Conservation (phyloP, 1,140 invertebrate species). For the Bombus confusus region DNA sequence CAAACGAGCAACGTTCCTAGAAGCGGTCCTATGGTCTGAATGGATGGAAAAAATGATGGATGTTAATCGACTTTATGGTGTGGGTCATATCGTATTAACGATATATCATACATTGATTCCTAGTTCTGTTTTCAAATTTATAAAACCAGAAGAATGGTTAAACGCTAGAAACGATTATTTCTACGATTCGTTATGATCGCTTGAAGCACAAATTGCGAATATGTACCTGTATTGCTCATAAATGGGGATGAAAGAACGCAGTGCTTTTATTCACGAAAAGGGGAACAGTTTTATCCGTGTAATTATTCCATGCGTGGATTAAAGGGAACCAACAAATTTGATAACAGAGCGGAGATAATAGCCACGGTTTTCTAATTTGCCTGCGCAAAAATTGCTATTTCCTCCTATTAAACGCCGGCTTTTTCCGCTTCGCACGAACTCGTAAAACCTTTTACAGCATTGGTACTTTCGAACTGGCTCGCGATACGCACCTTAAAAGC, state of each 20-base stretch:
- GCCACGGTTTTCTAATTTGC: not conserved
- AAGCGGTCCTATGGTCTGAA: not conserved
- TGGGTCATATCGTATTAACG: too few species aligned
- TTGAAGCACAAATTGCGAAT: not conserved
- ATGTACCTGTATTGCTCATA: not conserved
- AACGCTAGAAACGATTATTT: too few species aligned
- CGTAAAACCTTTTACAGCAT: not conserved
- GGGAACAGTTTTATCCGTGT: not conserved
- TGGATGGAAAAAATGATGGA: not conserved
- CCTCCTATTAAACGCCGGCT: not conserved
- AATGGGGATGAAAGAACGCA: not conserved
- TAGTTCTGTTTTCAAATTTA: not conserved
- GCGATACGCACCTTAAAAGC: not conserved
- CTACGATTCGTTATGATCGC: not conserved
- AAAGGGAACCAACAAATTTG: not conserved
- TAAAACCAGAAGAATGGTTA: too few species aligned
- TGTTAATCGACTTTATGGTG: too few species aligned
- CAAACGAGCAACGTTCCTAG: not conserved
- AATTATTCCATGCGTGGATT: not conserved
- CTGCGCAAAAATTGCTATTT: not conserved
- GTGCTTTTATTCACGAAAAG: not conserved
- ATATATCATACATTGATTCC: too few species aligned
- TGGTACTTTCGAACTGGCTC: not conserved
- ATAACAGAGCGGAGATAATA: not conserved
- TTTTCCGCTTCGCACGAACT: not conserved